Evolutionary conservation across 2,888 invertebrate species (phyloP), one percentile per base, ranked within the genome.

Genomic region (Ethmia dodecea): DNA sequence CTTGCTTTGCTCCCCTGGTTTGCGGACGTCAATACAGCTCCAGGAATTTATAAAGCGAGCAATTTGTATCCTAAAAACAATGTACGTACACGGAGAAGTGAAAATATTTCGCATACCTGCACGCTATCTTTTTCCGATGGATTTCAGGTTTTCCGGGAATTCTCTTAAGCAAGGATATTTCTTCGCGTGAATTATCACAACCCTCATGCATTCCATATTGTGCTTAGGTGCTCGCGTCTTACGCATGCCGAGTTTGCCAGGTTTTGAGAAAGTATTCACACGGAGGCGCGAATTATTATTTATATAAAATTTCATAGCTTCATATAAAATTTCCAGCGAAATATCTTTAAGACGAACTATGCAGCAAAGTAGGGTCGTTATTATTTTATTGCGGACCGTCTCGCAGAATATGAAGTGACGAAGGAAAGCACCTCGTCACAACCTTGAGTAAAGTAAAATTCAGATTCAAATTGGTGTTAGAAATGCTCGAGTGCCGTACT

Each of bases 161-260:
- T 22, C 22, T 9, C 22, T n/a, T 22, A 44, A 48, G 44, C 35
- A 49, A n/a, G 60, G 51, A 70, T 71, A 75, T 77, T 78, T 72
- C 65, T 66, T 63, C 74, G 78, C 75, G 63, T 75, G 74, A 75
- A 78, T 80, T 75, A 72, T n/a, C 56, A 65, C 52, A 66, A 64
- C 69, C 63, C 57, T 22, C 57, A 39, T 51, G 62, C 56, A 81
- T 84, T 75, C 73, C 71, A 58, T 55, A 56, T 58, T 47, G 57
- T 60, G 55, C 54, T 54, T 48, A 54, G 48, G 58, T 52, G 54
- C 52, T 49, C 47, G 47, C 52, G 54, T 50, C 53, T 51, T 52
- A 52, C 49, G 53, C 58, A 66, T 67, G 60, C 55, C 57, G 45
- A 49, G 42, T 63, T 58, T n/a, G n/a, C n/a, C n/a, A n/a, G n/a